Evolutionary conservation across 2,888 invertebrate species (phyloP).

Genomic region (Scaptomyza parva): DNA sequence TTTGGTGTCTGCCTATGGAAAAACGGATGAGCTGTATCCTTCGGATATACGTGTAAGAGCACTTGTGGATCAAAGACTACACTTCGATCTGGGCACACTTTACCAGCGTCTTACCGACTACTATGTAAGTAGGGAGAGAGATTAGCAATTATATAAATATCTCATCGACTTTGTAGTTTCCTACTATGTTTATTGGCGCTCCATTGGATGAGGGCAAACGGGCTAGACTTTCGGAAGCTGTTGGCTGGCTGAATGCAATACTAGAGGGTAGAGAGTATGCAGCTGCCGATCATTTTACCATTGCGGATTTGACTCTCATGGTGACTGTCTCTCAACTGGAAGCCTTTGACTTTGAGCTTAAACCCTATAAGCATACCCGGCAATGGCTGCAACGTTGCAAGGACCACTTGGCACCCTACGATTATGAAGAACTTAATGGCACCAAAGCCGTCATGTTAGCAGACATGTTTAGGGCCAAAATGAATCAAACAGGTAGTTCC

Average conservation of each 20-base stretch:
- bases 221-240: slow-evolving; percentile 86
- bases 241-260: slow-evolving; percentile 86
- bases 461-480: slow-evolving; percentile 86
- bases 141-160: not conserved
- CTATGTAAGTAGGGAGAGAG: slow-evolving; percentile 85
- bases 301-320: slow-evolving; percentile 83
- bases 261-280: slow-evolving; percentile 86
- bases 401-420: slow-evolving; percentile 87
- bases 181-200: slow-evolving; percentile 85
- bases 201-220: slow-evolving; percentile 85
- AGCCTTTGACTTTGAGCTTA: slow-evolving; percentile 86
- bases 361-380: slow-evolving; percentile 85
- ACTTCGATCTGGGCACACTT: slow-evolving; percentile 87
- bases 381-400: slow-evolving; percentile 89
- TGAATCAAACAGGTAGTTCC: slow-evolving; percentile 43
- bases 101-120: slow-evolving; percentile 86
- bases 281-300: slow-evolving; percentile 86
- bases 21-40: slow-evolving; percentile 87
- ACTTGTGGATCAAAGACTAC: slow-evolving; percentile 87
- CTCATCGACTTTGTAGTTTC: slow-evolving; percentile 79
- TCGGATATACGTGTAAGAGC: slow-evolving; percentile 87
- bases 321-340: slow-evolving; percentile 84
- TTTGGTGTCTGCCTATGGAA: slow-evolving; percentile 87
- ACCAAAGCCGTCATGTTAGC: slow-evolving; percentile 87
- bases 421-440: slow-evolving; percentile 88